These are phyloP conservation scores for Spinibarbus caldwelli DNA, from an alignment of 2,797 vertebrate genomes.

Conservation along the genomic window DNA sequence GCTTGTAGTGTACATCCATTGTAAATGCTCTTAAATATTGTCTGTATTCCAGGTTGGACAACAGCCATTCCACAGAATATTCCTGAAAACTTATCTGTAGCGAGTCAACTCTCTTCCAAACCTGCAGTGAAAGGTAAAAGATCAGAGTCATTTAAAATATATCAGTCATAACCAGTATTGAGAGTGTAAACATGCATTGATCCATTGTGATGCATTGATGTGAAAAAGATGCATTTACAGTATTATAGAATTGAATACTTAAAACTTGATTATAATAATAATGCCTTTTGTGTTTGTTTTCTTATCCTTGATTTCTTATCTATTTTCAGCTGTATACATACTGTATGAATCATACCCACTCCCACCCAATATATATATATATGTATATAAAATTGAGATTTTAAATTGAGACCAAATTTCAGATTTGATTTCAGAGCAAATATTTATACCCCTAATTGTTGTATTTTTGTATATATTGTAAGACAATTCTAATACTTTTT, in stretches of 20 bases:
- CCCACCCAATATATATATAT: neutral
- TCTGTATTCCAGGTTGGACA: constrained; percentile 80
- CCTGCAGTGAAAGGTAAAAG: constrained; percentile 77
- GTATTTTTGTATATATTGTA: neutral
- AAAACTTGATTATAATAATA: neutral
- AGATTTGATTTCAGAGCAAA: neutral
- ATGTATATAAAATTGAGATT: too few relatives aligned
- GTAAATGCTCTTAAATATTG: neutral
- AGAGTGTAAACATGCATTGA: neutral
- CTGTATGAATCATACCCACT: neutral
- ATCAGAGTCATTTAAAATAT: neutral
- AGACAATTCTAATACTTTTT: neutral
- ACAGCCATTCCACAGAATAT: constrained; percentile 65
- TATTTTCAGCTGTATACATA: neutral
- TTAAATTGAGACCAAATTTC: neutral
- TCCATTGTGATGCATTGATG: neutral
- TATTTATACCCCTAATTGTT: neutral
- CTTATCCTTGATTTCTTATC: neutral
- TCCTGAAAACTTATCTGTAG: constrained; percentile 73
- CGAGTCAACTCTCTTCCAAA: constrained; percentile 71
- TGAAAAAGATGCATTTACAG: neutral
- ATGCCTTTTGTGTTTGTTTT: neutral
- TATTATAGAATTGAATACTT: neutral
- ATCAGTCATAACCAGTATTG: neutral
- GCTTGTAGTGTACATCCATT: neutral